These are phyloP conservation scores for Eledone cirrhosa DNA, from an alignment of 2,888 invertebrate genomes.

Conservation along the genomic window DNA sequence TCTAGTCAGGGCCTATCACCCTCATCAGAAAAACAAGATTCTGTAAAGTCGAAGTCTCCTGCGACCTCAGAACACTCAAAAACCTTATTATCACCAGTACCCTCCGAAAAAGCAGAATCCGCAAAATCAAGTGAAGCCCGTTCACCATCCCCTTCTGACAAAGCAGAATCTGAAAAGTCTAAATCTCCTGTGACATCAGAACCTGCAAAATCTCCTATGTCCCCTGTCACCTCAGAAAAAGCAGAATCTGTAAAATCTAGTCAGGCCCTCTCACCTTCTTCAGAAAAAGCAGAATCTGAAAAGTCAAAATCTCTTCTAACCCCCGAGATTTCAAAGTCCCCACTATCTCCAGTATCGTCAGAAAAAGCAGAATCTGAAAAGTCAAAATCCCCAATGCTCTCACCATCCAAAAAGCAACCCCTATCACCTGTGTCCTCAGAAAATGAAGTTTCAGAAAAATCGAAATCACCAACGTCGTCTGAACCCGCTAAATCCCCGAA, in stretches of 20 bases:
- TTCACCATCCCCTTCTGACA: background rate
- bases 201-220: background rate
- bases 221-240: background rate
- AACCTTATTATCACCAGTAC: background rate
- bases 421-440: background rate
- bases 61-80: background rate
- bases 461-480: background rate
- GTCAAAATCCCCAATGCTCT: background rate
- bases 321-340: background rate
- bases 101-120: background rate
- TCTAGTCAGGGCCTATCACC: background rate
- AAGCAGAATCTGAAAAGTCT: background rate
- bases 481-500: background rate
- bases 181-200: constrained; percentile 1
- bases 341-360: background rate
- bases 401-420: background rate
- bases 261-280: background rate
- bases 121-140: background rate
- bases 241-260: background rate
- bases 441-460: background rate
- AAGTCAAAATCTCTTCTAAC: background rate
- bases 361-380: constrained; percentile 12
- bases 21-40: background rate
- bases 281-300: background rate
- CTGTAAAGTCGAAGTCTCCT: background rate